Evolutionary conservation across 1,140 invertebrate species (phyloP).

Genomic region (Aphis gossypii): DNA sequence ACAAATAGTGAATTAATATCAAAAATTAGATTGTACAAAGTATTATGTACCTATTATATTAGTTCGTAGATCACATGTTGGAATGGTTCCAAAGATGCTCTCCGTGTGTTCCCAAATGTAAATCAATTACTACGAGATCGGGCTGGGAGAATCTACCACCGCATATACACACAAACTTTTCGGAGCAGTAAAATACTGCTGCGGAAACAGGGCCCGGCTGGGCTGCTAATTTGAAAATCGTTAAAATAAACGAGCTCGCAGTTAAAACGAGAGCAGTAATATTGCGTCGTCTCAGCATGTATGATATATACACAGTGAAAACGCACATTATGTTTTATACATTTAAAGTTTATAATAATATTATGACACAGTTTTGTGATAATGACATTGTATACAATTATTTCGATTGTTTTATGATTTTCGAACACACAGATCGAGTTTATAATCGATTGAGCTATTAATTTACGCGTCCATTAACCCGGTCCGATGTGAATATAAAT

Average conservation of each 20-base stretch:
- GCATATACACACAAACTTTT: not conserved
- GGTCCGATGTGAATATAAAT: not conserved
- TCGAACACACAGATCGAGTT: not conserved
- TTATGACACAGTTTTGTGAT: not conserved
- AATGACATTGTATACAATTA: not conserved
- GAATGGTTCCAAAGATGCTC: not conserved
- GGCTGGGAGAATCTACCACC: not conserved
- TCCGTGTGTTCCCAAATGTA: not conserved
- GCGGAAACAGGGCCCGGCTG: not conserved
- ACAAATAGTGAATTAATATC: not conserved
- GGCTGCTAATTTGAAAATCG: constrained; percentile 15
- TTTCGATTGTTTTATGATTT: not conserved
- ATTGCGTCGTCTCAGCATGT: not conserved
- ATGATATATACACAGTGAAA: not conserved
- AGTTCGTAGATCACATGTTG: not conserved
- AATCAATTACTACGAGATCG: not conserved
- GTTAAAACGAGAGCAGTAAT: not conserved
- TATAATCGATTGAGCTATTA: not conserved
- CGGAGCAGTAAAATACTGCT: not conserved
- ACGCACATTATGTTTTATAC: not conserved
- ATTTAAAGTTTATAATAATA: not conserved
- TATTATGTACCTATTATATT: not conserved
- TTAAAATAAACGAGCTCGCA: not conserved
- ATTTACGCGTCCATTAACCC: not conserved
- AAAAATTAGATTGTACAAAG: not conserved